Percentiles rank a stretch among this genome's conserved stretches.
Evolutionary conservation across 2,888 invertebrate genomes (phyloP).

Genomic region (Cephus pulcher): DNA sequence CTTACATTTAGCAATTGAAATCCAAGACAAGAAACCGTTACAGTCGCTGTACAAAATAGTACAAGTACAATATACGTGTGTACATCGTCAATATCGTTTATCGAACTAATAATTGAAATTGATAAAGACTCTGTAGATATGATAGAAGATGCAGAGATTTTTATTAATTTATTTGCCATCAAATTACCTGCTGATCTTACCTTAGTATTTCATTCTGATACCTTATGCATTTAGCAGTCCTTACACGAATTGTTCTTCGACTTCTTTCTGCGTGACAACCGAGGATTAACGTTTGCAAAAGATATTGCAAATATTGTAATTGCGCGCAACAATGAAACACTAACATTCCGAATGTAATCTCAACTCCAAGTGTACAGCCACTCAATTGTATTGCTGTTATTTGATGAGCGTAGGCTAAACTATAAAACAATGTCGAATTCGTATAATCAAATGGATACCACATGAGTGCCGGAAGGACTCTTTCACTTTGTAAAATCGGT

Average conservation of each 20-base stretch:
- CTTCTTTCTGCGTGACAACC: not conserved
- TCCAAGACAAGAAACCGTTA: slow-evolving; percentile 35
- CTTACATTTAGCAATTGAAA: slow-evolving; percentile 32
- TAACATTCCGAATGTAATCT: not conserved
- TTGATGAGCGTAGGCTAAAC: not conserved
- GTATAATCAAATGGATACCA: slow-evolving; percentile 4
- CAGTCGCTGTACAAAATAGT: slow-evolving; percentile 30
- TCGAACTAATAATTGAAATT: slow-evolving; percentile 20
- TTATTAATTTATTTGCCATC: not conserved
- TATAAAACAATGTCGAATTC: not conserved
- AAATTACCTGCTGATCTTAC: not conserved
- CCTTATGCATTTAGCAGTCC: not conserved
- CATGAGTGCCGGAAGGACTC: not conserved
- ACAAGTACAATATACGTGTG: slow-evolving; percentile 32
- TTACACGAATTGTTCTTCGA: not conserved
- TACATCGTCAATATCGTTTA: slow-evolving; percentile 26
- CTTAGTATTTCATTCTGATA: not conserved
- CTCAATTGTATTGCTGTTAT: not conserved
- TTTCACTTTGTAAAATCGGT: not conserved
- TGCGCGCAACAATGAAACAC: slow-evolving; percentile 1
- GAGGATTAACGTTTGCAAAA: not conserved
- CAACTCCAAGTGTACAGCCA: not conserved
- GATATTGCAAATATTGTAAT: not conserved
- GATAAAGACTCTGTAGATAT: not conserved
- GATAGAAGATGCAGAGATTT: not conserved